phyloP scores from a whole-genome alignment of 2,888 invertebrate genomes.

The Acanthopleura granulata region DNA sequence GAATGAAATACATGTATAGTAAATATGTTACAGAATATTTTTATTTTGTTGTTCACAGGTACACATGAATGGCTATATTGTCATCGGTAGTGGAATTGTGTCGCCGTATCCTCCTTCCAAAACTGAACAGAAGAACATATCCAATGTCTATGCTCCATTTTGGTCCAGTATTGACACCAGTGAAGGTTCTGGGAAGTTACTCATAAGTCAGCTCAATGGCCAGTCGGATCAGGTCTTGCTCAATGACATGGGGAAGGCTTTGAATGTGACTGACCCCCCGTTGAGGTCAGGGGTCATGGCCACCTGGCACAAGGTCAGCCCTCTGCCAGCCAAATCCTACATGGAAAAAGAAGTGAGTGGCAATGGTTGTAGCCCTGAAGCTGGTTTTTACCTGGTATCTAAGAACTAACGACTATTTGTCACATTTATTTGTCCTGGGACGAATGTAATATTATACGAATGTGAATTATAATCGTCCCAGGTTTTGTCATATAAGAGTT shows the following conservation, averaged over 20 bases:
- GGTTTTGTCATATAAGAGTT: no score
- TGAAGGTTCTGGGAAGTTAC: neutral
- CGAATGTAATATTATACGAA: no score
- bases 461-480: no score
- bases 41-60: neutral
- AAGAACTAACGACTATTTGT: no score
- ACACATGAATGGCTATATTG: conserved; percentile 3
- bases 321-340: neutral
- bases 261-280: neutral
- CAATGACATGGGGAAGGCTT: neutral
- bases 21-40: neutral
- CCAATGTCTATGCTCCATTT: neutral
- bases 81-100: neutral
- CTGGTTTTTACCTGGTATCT: no score
- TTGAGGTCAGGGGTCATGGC: neutral
- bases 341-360: neutral
- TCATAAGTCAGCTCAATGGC: neutral
- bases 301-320: conserved; percentile 8
- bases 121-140: neutral
- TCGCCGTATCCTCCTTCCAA: neutral
- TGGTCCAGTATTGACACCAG: conserved; percentile 11
- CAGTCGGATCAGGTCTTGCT: neutral
- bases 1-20: no score
- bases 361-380: no score
- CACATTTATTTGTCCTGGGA: no score